Evolutionary conservation across 2,113 vertebrate species (phyloP), one percentile per base, ranked within the genome.

Genomic region (Anhinga anhinga): DNA sequence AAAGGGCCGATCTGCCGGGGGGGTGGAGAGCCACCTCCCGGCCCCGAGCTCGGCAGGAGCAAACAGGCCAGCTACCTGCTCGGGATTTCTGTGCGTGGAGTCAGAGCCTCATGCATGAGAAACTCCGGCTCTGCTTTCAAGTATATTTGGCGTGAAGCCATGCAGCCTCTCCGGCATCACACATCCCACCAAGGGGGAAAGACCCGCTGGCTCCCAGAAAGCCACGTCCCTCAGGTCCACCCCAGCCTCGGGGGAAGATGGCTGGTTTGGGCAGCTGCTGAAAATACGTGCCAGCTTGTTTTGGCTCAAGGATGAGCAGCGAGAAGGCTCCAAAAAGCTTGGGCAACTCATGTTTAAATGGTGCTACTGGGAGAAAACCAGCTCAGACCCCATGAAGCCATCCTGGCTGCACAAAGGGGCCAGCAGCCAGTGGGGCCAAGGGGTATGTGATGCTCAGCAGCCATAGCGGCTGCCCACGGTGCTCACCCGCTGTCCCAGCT

Each of bases 1-100:
- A 61, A 70, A 5, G 1, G 42, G 22, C 25, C 0, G 1, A 52
- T 58, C 45, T 1, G 0, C 4, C 0, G 0, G 23, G 67, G 67
- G 0, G 3, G 45, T 20, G 36, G 58, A 59, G 55, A 92, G 58
- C 40, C 49, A 34, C 34, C 58, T 92, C 40, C 63, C 6, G 1
- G 20, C 38, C 86, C 82, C 0, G 0, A 76, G 29, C 34, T 59
- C 3, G 2, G 79, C 3, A 7, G 47, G 16, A 67, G 47, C 47
- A 78, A 73, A 86, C 44, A 80, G 82, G 25, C 21, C 66, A 80
- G 82, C 27, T 5, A 72, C 76, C 82, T 80, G 55, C 67, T 36
- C 10, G 13, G 70, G 74, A 50, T 62, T 63, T 86, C 80, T 94
- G 95, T 96, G 93, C 55, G 10, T 32, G 0, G 1, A 82, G 22